Conservation (phyloP, 2,888 invertebrate species). For the Elaeidobius kamerunicus region DNA sequence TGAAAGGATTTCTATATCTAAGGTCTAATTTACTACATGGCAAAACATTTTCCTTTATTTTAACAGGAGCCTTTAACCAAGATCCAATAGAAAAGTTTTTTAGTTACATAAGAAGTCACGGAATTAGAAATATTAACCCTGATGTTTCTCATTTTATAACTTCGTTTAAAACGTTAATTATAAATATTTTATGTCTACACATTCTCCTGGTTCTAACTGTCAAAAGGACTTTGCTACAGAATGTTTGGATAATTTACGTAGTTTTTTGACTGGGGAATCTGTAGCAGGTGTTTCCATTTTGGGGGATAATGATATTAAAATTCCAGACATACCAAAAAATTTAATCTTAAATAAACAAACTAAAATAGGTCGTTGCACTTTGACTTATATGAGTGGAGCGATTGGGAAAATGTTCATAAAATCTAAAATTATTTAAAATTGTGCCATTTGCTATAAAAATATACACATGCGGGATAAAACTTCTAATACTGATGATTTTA, state of each 20-base stretch:
- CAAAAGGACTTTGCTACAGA: constrained; percentile 6
- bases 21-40: neutral
- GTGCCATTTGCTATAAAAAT: constrained; percentile 11
- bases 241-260: constrained; percentile 22
- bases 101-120: constrained; percentile 10
- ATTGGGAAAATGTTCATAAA: constrained; percentile 5
- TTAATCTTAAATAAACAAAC: neutral
- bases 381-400: constrained; percentile 6
- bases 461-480: neutral
- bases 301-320: too few relatives aligned
- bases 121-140: constrained; percentile 6
- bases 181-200: constrained; percentile 12
- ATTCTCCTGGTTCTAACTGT: constrained; percentile 18
- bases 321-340: neutral
- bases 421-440: constrained; percentile 6
- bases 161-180: constrained; percentile 11
- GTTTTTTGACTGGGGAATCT: constrained; percentile 19
- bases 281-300: neutral
- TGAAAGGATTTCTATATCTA: constrained; percentile 8
- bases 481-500: constrained; percentile 2
- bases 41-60: neutral
- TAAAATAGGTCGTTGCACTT: neutral
- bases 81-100: constrained; percentile 20
- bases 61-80: constrained; percentile 6
- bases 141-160: constrained; percentile 9